Percentiles rank a stretch among this genome's conserved stretches.
Conservation (phyloP, 2,888 invertebrate genomes). For the Taenaris catops region DNA sequence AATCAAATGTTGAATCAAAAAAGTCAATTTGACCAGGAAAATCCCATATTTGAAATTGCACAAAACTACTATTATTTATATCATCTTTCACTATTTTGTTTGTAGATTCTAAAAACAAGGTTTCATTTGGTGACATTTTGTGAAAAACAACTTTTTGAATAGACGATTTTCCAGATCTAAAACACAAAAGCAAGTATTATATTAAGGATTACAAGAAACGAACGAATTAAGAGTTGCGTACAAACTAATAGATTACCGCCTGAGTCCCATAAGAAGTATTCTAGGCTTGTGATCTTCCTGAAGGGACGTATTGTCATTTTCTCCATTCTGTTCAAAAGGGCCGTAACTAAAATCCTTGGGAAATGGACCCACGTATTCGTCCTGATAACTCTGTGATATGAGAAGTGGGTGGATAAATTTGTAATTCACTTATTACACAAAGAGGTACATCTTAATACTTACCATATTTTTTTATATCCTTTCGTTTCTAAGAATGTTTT, state of each 20-base stretch:
- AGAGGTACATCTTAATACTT: constrained; percentile 7
- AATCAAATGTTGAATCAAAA: constrained; percentile 97
- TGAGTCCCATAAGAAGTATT: constrained; percentile 95
- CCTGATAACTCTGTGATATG: constrained; percentile 76
- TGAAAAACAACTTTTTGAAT: constrained; percentile 99
- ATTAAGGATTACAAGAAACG: not conserved
- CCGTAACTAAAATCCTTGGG: constrained; percentile 97
- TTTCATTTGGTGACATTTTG: constrained; percentile 99
- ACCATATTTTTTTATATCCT: constrained; percentile 18
- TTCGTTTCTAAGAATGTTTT: constrained; percentile 4
- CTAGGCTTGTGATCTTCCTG: constrained; percentile 93
- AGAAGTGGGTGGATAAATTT: constrained; percentile 16
- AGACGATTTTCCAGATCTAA: constrained; percentile 98
- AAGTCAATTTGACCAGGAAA: constrained; percentile 99
- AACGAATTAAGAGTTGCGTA: not conserved
- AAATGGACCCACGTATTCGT: constrained; percentile 84
- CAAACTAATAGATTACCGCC: constrained; percentile 80
- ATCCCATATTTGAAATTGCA: constrained; percentile 99
- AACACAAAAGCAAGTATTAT: constrained; percentile 36
- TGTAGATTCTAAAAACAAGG: constrained; percentile 98
- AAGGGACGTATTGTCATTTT: constrained; percentile 79
- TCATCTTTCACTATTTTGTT: constrained; percentile 99
- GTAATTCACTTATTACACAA: constrained; percentile 9
- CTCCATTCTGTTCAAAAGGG: constrained; percentile 90
- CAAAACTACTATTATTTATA: constrained; percentile 96